Base-by-base conservation (phyloP, 2,113 vertebrate species). In the Cacatua alba region DNA sequence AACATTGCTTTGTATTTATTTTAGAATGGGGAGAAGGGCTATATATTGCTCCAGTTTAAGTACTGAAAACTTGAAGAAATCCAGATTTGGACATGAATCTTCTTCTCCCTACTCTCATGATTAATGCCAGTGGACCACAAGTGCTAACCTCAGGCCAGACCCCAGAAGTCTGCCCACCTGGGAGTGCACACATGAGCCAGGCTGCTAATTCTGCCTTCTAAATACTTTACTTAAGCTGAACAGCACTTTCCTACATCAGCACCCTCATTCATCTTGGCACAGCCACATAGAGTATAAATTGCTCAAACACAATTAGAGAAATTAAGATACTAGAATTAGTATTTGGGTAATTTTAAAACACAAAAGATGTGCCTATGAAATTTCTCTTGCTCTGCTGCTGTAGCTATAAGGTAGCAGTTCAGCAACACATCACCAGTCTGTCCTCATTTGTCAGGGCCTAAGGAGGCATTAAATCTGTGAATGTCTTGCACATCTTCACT, bases 1-100 rank as follows among this genome's bases (percentile, higher is more conserved):
- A 97, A 94, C 90, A 94, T 59, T 88, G 86, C 79, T 95, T 95
- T 95, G 92, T 95, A 86, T 95, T 95, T 94, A 85, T 82, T 93
- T 95, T 90, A 91, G 86, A 80, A 77, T 16, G 24, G 18, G 28
- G 19, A 92, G 64, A 59, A 84, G 43, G 17, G 63, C 63, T 72
- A 84, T 57, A 64, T 35, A 76, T 43, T 81, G 33, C 33, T 70
- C 28, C 53, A 48, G 31, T 59, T 67, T 37, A 53, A 75, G 16
- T 31, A 86, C 43, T 37, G 41, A 86, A 82, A 93, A 86, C 33
- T 16, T 57, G 60, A 90, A 76, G 35, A 82, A 91, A 88, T 44
- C 15, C 35, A 41, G 51, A 88, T 78, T 55, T 57, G 65, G 65
- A 44, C 35, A 31, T 1, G 3, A 70, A 78, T 26, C 23, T 63